Evolutionary conservation across 2,797 vertebrate genomes (phyloP), one percentile per base, ranked within the genome.

Genomic region (Sebastes nivosus): DNA sequence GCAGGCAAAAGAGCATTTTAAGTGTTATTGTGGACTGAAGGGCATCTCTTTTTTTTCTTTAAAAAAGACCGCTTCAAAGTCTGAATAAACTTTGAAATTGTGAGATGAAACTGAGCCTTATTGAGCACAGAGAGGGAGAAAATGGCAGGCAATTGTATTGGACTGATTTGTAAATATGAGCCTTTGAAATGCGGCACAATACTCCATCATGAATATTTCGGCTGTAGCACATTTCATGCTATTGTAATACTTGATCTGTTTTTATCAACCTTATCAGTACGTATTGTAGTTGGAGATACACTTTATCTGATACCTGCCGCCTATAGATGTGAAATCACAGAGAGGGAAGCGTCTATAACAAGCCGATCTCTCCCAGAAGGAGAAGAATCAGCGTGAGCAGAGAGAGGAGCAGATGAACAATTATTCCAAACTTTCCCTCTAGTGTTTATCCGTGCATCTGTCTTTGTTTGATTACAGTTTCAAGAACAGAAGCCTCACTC

Each of bases 1-100:
- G 91, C 91, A 83, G 90, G 91, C 89, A 91, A 95, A 95, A 87
- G 94, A 93, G 87, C 88, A 85, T 92, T 92, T 92, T 88, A 93
- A 94, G 94, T 95, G 93, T 95, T 95, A 93, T 92, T 94, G 90
- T 90, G 80, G 76, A 79, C 89, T 89, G 87, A 84, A 84, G 87
- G 88, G 66, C 82, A 84, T 93, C 88, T 90, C 73, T 81, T 75
- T 79, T 80, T 71, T 46, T 42, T 6, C 1, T 42, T 42, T 7
- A 54, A n/a, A 13, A 79, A 92, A 93, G 88, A 80, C 81, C 78
- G 85, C 90, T 92, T 93, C 82, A 91, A 95, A 94, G 94, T 95
- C 94, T 94, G 93, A 95, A 95, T 95, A 94, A 95, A 96, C 94
- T 94, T 95, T 93, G 36, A 92, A 90, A 95, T 90, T 84, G 89